Percentiles rank a stretch among this genome's conserved stretches.
Evolutionary conservation across 2,888 invertebrate genomes (phyloP).

Genomic region (Chirona hameri): DNA sequence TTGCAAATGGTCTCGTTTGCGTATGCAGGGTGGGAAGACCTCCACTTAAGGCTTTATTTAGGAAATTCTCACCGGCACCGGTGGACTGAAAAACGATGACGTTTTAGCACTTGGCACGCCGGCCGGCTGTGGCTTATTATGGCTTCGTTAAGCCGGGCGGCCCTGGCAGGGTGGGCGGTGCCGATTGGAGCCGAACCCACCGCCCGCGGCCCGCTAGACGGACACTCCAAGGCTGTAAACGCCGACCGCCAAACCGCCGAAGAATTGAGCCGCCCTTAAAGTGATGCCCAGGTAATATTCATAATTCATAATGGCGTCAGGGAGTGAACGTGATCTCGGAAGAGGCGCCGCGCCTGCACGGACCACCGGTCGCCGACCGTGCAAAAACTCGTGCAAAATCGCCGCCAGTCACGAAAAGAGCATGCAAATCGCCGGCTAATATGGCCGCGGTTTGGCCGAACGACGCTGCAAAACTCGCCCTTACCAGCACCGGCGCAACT

Average conservation of each 20-base stretch:
- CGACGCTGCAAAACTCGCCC: slow-evolving; percentile 7
- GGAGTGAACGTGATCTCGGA: not conserved
- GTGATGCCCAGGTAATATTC: not conserved
- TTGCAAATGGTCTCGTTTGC: slow-evolving; percentile 6
- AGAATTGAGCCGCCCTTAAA: not conserved
- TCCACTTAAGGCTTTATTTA: not conserved
- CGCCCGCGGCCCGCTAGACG: not conserved
- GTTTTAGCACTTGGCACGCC: not conserved
- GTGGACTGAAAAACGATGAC: not conserved
- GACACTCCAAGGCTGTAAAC: not conserved
- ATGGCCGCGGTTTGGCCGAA: not conserved
- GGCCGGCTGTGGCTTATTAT: not conserved
- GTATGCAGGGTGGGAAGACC: not conserved
- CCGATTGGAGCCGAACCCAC: not conserved
- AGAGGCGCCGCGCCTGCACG: not conserved
- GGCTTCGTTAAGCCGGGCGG: not conserved
- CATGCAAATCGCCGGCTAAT: not conserved
- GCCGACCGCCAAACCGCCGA: not conserved
- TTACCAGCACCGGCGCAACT: not conserved
- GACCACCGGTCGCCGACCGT: not conserved
- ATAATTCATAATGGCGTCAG: slow-evolving; percentile 2
- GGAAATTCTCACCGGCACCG: not conserved
- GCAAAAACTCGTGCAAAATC: not conserved
- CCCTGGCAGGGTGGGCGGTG: not conserved
- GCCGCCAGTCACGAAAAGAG: slow-evolving; percentile 11